These are phyloP conservation scores for Cochlearius cochlearius DNA, from an alignment of 2,113 vertebrate species.

Conservation along the genomic window DNA sequence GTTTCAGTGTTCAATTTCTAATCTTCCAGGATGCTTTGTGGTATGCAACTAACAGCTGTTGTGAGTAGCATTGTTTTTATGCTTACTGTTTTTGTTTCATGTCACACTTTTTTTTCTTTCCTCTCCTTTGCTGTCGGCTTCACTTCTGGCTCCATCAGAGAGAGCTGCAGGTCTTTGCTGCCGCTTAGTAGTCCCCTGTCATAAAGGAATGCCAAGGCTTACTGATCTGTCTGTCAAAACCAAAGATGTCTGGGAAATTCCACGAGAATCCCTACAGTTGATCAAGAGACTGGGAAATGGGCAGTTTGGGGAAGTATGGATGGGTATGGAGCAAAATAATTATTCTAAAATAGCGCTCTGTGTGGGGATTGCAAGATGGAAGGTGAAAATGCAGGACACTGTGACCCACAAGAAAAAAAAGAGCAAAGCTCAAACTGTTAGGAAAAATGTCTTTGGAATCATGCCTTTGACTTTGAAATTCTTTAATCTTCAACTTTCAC, in stretches of 20 bases:
- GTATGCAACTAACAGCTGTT: conserved; percentile 61
- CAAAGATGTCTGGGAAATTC: conserved; percentile 99
- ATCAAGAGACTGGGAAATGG: conserved; percentile 98
- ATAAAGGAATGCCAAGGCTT: conserved; percentile 97
- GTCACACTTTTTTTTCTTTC: conserved; percentile 73
- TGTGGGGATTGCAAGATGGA: conserved; percentile 76
- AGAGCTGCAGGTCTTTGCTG: conserved; percentile 98
- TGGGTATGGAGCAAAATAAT: conserved; percentile 88
- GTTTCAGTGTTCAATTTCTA: conserved; percentile 52
- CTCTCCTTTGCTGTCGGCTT: conserved; percentile 69
- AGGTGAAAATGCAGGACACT: conserved; percentile 60
- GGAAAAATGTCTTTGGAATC: background rate
- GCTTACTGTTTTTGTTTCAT: conserved; percentile 72
- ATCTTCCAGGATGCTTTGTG: conserved; percentile 47
- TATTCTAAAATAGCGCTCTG: conserved; percentile 60
- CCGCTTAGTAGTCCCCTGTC: conserved; percentile 95
- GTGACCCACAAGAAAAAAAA: background rate
- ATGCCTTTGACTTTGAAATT: conserved; percentile 21
- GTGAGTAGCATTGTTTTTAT: conserved; percentile 52
- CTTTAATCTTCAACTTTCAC: conserved; percentile 21
- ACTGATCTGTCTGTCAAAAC: conserved; percentile 99
- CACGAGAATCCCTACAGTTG: conserved; percentile 94
- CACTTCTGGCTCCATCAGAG: conserved; percentile 80
- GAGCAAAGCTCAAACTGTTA: background rate
- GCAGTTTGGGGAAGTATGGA: conserved; percentile 99